These are phyloP conservation scores for Drosophila ananassae DNA, from an alignment of 1,140 invertebrate genomes.

Conservation along the genomic window DNA sequence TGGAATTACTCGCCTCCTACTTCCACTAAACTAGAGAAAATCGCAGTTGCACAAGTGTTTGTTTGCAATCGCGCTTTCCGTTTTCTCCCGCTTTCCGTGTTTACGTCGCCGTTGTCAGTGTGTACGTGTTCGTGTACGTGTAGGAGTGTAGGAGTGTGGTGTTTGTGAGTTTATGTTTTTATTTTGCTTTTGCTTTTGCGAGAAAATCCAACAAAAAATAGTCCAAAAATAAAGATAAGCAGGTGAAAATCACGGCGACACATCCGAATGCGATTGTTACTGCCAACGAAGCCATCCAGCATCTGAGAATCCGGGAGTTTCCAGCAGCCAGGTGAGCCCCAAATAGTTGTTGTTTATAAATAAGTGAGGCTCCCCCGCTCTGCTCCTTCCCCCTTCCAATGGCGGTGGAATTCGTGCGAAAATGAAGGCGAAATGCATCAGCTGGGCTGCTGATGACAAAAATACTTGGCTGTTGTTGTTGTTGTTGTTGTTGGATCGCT, in stretches of 20 bases:
- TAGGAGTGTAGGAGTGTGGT: constrained; percentile 11
- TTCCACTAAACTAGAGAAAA: constrained; percentile 18
- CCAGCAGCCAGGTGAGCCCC: constrained; percentile 34
- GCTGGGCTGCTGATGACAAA: constrained; percentile 65
- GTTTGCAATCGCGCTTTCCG: constrained; percentile 14
- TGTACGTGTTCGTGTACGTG: constrained; percentile 23
- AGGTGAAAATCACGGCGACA: constrained; percentile 6
- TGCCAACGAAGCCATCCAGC: constrained; percentile 11
- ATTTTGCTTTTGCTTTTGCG: constrained; percentile 41
- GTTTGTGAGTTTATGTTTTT: constrained; percentile 63
- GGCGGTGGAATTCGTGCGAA: constrained; percentile 49
- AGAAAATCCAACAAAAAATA: constrained; percentile 43
- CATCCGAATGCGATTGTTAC: constrained; percentile 29
- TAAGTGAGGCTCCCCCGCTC: constrained; percentile 6
- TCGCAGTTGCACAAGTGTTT: constrained; percentile 31
- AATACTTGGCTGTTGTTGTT: constrained; percentile 46
- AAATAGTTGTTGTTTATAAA: constrained; percentile 29
- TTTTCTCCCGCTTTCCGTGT: constrained; percentile 26
- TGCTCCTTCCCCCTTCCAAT: neutral
- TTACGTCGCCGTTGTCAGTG: constrained; percentile 30
- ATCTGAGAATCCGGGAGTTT: constrained; percentile 7
- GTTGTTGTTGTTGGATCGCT: constrained; percentile 45
- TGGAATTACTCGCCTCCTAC: constrained; percentile 16
- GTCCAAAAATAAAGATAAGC: neutral
- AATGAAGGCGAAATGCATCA: constrained; percentile 44